These are phyloP conservation scores for Drosophila biarmipes DNA, from an alignment of 1,140 invertebrate species.

Conservation along the genomic window DNA sequence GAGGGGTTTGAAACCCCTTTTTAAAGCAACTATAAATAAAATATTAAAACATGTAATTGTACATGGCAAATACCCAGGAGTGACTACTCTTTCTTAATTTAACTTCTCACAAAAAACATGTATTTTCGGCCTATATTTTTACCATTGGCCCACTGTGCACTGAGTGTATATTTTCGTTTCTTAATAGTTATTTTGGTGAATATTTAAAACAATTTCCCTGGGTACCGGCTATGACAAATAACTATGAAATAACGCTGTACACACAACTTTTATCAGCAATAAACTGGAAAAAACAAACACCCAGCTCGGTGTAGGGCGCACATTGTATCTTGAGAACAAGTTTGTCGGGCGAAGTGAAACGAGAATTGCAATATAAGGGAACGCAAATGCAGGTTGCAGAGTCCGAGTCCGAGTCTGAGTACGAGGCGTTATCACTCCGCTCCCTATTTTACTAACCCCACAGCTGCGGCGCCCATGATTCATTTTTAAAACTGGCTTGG, in stretches of 20 bases:
- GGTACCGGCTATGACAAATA: too few relatives aligned
- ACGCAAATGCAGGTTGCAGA: constrained; percentile 16
- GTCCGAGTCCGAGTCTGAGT: too few relatives aligned
- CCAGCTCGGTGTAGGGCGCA: neutral
- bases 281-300: neutral
- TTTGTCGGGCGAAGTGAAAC: constrained; percentile 18
- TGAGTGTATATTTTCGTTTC: neutral
- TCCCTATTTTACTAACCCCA: constrained; percentile 12
- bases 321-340: constrained; percentile 24
- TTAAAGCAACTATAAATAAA: too few relatives aligned
- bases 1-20: too few relatives aligned
- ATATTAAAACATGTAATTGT: too few relatives aligned
- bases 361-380: constrained; percentile 26
- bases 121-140: too few relatives aligned
- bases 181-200: neutral
- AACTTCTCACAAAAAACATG: too few relatives aligned
- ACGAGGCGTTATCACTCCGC: neutral
- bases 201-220: neutral
- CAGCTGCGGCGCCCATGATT: constrained; percentile 14
- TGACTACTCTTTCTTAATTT: too few relatives aligned
- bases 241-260: neutral
- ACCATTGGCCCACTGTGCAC: too few relatives aligned
- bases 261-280: neutral
- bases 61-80: too few relatives aligned
- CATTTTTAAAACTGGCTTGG: constrained; percentile 39